phyloP scores from a whole-genome alignment of 2,797 vertebrate genomes.

The Serranus cabrilla region DNA sequence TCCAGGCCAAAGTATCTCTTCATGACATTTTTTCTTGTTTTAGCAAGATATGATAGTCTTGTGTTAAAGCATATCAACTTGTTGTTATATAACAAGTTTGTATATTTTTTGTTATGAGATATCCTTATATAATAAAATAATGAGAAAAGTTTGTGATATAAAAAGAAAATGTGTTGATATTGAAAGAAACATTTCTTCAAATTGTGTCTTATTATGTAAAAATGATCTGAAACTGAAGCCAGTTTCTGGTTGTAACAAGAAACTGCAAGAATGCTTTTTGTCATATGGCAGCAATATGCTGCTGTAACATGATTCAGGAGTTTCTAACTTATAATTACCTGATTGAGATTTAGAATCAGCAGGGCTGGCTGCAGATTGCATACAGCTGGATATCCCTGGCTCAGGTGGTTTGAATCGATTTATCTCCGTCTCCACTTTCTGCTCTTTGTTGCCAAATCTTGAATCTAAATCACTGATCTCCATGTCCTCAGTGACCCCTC shows the following conservation, averaged over 20 bases:
- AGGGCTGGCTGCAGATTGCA: neutral
- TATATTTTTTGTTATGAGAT: too few relatives aligned
- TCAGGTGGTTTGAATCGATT: neutral
- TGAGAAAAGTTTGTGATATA: too few relatives aligned
- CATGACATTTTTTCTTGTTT: too few relatives aligned
- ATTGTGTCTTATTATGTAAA: neutral
- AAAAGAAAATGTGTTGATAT: too few relatives aligned
- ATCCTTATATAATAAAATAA: neutral
- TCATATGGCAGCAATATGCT: neutral
- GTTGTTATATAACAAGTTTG: too few relatives aligned
- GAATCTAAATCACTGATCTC: neutral
- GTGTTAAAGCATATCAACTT: too few relatives aligned
- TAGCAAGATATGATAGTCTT: too few relatives aligned
- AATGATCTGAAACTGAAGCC: neutral
- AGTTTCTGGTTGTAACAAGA: neutral
- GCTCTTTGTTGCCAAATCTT: slow-evolving; percentile 11
- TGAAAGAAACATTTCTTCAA: too few relatives aligned
- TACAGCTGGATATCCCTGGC: neutral
- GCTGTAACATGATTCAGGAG: too few relatives aligned
- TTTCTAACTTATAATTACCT: slow-evolving; percentile 42
- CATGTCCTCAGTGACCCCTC: neutral
- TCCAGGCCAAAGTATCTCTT: too few relatives aligned
- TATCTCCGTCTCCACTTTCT: slow-evolving; percentile 3
- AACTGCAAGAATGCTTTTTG: neutral
- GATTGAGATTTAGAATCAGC: slow-evolving; percentile 19